Evolutionary conservation across 2,797 vertebrate species (phyloP).

Genomic region (Jordanella pulchra): DNA sequence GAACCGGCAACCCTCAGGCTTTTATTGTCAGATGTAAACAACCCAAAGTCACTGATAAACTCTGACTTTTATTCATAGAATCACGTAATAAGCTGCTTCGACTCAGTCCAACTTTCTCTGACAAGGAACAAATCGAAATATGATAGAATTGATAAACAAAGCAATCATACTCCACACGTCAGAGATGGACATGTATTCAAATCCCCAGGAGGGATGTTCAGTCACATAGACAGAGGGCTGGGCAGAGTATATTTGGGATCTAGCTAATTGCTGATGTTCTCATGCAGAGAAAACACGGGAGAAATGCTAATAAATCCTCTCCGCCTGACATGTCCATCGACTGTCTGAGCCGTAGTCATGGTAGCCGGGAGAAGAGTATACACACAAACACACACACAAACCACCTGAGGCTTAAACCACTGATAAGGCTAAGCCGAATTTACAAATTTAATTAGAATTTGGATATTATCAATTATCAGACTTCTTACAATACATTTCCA

Average conservation of each 20-base stretch:
- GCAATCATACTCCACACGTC: conserved; percentile 36
- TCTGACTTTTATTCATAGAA: conserved; percentile 11
- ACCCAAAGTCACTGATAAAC: conserved; percentile 23
- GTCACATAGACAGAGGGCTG: conserved; percentile 30
- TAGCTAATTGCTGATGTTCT: conserved; percentile 71
- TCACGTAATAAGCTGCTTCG: conserved; percentile 28
- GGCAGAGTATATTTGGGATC: conserved; percentile 29
- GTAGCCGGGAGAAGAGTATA: conserved; percentile 33
- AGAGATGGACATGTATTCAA: conserved; percentile 32
- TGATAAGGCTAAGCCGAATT: conserved; percentile 42
- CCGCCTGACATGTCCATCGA: conserved; percentile 52
- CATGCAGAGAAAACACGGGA: conserved; percentile 60
- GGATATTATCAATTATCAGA: conserved; percentile 65
- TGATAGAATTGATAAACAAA: conserved; percentile 34
- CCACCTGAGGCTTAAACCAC: conserved; percentile 57
- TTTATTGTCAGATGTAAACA: conserved; percentile 47
- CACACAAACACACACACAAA: conserved; percentile 16
- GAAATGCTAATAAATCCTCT: conserved; percentile 65
- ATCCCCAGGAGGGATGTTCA: conserved; percentile 40
- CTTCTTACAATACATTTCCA: conserved; percentile 52
- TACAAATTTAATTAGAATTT: conserved; percentile 65
- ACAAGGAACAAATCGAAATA: conserved; percentile 31
- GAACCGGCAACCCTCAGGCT: not conserved
- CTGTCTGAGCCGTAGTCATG: conserved; percentile 58
- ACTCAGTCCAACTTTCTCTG: conserved; percentile 36